Evolutionary conservation across 2,888 invertebrate species (phyloP).

Genomic region (Deroplatys truncata): DNA sequence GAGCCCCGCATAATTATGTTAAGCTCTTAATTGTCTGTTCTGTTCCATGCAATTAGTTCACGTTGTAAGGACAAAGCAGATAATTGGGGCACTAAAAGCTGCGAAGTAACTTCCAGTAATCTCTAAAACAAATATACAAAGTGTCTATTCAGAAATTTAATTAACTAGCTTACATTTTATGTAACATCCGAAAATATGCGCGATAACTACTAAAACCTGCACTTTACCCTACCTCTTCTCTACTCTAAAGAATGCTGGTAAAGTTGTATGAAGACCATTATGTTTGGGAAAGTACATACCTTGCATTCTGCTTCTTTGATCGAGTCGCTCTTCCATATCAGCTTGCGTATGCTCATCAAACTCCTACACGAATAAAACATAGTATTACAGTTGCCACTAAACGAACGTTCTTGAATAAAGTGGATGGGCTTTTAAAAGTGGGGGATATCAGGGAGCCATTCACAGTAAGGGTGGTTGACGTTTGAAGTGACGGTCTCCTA

Average conservation of each 20-base stretch:
- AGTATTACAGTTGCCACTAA: too few relatives aligned
- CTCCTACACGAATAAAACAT: background rate
- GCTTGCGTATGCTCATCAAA: background rate
- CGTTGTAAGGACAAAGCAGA: background rate
- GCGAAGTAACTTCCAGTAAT: too few relatives aligned
- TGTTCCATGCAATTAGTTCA: background rate
- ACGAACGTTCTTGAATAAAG: background rate
- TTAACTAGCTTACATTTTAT: too few relatives aligned
- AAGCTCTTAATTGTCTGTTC: background rate
- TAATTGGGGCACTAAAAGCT: too few relatives aligned
- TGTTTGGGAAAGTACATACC: too few relatives aligned
- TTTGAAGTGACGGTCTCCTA: background rate
- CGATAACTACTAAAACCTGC: too few relatives aligned
- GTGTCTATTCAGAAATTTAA: too few relatives aligned
- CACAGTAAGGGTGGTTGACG: background rate
- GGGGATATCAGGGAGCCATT: background rate
- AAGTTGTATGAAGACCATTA: too few relatives aligned
- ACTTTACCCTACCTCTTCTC: too few relatives aligned
- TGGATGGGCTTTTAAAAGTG: background rate
- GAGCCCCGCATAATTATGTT: background rate
- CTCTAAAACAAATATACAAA: too few relatives aligned
- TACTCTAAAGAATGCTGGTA: too few relatives aligned
- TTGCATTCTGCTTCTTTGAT: background rate
- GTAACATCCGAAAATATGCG: too few relatives aligned
- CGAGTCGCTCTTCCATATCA: background rate